phyloP scores from a whole-genome alignment of 2,113 vertebrate genomes.

The Petrocephalus zakoni region DNA sequence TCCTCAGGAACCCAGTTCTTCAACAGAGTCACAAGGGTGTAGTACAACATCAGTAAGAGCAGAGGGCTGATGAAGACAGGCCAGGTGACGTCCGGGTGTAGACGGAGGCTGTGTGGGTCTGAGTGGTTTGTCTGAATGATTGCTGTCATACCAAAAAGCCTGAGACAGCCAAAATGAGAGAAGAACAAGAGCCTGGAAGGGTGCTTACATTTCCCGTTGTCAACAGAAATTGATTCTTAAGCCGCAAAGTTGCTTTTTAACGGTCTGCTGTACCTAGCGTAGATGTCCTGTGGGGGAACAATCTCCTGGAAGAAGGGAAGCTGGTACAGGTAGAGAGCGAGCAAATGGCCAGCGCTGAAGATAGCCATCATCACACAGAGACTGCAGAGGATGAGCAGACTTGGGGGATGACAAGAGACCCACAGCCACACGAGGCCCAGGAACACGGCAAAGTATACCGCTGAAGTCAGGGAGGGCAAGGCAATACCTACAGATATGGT shows the following conservation, averaged over 20 bases:
- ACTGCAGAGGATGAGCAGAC: conserved; percentile 60
- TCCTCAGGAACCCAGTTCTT: conserved; percentile 54
- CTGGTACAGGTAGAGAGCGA: conserved; percentile 69
- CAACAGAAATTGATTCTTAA: not conserved
- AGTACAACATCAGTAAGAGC: conserved; percentile 66
- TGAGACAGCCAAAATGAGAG: conserved; percentile 31
- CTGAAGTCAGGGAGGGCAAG: conserved; percentile 66
- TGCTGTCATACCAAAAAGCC: conserved; percentile 69
- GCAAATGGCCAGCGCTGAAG: conserved; percentile 65
- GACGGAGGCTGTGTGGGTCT: conserved; percentile 51
- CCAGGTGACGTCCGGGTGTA: conserved; percentile 62
- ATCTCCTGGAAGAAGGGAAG: conserved; percentile 60
- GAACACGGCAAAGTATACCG: conserved; percentile 65
- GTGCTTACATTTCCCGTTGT: not conserved
- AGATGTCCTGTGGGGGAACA: conserved; percentile 60
- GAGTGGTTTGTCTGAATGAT: conserved; percentile 61
- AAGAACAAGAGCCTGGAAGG: not conserved
- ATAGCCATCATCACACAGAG: conserved; percentile 67
- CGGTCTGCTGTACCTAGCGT: conserved; percentile 54
- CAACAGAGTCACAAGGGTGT: conserved; percentile 61
- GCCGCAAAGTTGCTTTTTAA: not conserved
- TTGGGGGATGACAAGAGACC: conserved; percentile 56
- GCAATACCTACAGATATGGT: conserved; percentile 55
- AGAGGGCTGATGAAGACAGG: conserved; percentile 65
- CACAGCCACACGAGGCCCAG: conserved; percentile 70